These are phyloP conservation scores for Glossosoma conforme DNA, from an alignment of 1,140 invertebrate genomes.

Conservation along the genomic window DNA sequence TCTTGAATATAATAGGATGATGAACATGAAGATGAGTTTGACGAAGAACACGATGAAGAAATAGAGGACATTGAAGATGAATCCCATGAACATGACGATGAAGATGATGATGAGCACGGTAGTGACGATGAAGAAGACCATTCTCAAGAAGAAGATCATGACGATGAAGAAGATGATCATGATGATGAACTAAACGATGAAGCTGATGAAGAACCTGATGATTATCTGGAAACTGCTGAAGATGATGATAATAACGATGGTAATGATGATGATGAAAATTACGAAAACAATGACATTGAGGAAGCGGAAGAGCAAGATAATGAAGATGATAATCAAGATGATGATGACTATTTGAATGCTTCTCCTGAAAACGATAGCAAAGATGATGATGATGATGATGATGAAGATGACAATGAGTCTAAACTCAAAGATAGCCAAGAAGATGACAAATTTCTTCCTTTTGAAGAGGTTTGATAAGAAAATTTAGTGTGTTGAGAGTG, in stretches of 20 bases:
- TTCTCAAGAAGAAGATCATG: conserved; percentile 35
- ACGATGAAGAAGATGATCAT: conserved; percentile 32
- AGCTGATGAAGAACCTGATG: conserved; percentile 30
- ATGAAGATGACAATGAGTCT: conserved; percentile 35
- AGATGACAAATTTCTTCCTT: conserved; percentile 31
- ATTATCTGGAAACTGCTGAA: conserved; percentile 31
- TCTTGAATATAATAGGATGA: conserved; percentile 35
- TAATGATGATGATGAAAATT: conserved; percentile 30
- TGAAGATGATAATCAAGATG: conserved; percentile 40
- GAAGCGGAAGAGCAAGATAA: conserved; percentile 36
- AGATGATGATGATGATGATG: conserved; percentile 33
- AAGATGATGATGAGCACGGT: conserved; percentile 36
- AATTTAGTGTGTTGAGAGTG: no score
- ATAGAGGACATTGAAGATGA: conserved; percentile 38
- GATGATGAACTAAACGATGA: conserved; percentile 28
- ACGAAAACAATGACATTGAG: conserved; percentile 36
- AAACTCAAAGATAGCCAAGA: conserved; percentile 33
- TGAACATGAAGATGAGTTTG: conserved; percentile 36
- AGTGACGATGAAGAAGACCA: conserved; percentile 35
- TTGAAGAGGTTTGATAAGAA: conserved; percentile 32
- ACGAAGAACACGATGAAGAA: conserved; percentile 36
- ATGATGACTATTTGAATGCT: no score
- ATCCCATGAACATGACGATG: conserved; percentile 35
- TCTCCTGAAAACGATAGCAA: conserved; percentile 32
- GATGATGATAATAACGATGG: conserved; percentile 31